Evolutionary conservation across 2,797 vertebrate genomes (phyloP).

Genomic region (Lepilemur septentrionalis): DNA sequence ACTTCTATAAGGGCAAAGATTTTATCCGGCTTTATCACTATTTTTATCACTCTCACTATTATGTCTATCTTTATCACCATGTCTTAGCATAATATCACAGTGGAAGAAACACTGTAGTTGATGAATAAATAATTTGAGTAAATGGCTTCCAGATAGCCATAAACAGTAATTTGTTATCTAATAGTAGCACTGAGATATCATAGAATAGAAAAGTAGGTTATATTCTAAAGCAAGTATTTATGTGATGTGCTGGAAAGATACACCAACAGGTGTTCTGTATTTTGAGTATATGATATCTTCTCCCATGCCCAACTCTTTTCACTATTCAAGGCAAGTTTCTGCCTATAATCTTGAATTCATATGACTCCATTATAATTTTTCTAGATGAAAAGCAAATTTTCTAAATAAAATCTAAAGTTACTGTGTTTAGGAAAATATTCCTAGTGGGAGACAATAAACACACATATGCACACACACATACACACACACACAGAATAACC

Average conservation of each 20-base stretch:
- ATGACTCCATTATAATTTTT: not conserved
- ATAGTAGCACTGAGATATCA: not conserved
- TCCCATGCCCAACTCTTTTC: not conserved
- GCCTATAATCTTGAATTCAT: not conserved
- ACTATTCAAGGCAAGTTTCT: slow-evolving; percentile 30
- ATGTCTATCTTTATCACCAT: slow-evolving; percentile 12
- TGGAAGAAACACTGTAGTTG: not conserved
- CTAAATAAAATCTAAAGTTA: not conserved
- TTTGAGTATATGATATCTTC: not conserved
- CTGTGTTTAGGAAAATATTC: not conserved
- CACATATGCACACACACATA: not conserved
- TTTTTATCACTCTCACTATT: slow-evolving; percentile 28
- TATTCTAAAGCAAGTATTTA: not conserved
- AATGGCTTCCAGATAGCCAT: not conserved
- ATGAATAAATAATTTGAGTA: slow-evolving; percentile 37
- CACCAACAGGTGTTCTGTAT: not conserved
- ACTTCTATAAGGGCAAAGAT: slow-evolving; percentile 23
- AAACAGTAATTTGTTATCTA: not conserved
- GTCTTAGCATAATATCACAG: not conserved
- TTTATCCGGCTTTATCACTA: slow-evolving; percentile 37
- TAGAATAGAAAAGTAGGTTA: not conserved
- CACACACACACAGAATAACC: not conserved
- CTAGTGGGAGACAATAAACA: not conserved
- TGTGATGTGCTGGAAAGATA: not conserved
- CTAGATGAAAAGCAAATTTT: slow-evolving; percentile 8